phyloP scores from a whole-genome alignment of 2,888 invertebrate genomes.

The Aricia artaxerxes region DNA sequence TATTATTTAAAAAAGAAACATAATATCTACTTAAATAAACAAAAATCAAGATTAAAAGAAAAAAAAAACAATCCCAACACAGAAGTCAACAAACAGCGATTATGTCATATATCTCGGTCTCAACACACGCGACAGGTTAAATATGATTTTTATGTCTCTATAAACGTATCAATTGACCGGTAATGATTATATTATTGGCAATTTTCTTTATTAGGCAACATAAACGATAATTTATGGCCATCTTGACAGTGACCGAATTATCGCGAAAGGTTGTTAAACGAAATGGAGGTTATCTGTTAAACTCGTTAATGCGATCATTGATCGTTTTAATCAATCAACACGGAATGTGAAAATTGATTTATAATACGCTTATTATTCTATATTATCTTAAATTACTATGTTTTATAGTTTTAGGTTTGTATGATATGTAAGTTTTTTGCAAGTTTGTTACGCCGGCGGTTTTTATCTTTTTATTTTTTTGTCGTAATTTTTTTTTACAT shows the following conservation, averaged over 20 bases:
- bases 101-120: neutral
- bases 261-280: slow-evolving; percentile 27
- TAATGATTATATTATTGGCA: slow-evolving; percentile 30
- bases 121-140: neutral
- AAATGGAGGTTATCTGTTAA: slow-evolving; percentile 1
- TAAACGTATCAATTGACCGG: slow-evolving; percentile 16
- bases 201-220: slow-evolving; percentile 28
- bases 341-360: neutral
- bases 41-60: neutral
- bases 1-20: no score
- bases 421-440: neutral
- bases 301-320: slow-evolving; percentile 2
- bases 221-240: slow-evolving; percentile 26
- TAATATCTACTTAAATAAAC: neutral
- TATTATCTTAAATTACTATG: neutral
- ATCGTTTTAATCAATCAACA: slow-evolving; percentile 16
- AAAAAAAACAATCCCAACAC: neutral
- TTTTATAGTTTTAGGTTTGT: neutral
- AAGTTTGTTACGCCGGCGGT: neutral
- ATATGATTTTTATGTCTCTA: slow-evolving; percentile 29
- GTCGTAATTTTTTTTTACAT: neutral
- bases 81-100: neutral
- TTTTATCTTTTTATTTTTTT: neutral
- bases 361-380: neutral
- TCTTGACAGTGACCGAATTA: slow-evolving; percentile 31